Percentiles rank a stretch among this genome's conserved stretches.
These are phyloP conservation scores for Patella pellucida DNA, from an alignment of 2,888 invertebrate species.

Conservation along the genomic window DNA sequence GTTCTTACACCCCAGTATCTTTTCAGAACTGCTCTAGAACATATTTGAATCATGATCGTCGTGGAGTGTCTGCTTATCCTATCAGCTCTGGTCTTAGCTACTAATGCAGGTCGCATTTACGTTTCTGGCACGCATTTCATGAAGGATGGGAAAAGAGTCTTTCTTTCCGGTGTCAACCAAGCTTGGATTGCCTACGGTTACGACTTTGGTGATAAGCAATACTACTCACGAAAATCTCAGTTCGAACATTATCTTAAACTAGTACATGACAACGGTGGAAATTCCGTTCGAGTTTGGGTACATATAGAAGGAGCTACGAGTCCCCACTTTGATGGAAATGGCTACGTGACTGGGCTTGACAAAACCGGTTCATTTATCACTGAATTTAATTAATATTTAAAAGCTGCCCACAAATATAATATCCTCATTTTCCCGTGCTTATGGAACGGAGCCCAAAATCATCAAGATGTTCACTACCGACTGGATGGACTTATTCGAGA, in stretches of 20 bases:
- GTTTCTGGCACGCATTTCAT: slow-evolving; percentile 23
- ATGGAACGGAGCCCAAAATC: slow-evolving; percentile 43
- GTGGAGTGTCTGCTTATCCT: too few species aligned
- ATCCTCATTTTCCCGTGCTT: slow-evolving; percentile 42
- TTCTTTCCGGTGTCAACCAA: slow-evolving; percentile 42
- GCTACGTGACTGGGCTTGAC: slow-evolving; percentile 46
- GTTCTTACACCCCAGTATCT: too few species aligned
- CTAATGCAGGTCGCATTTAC: slow-evolving; percentile 6
- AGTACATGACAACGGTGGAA: slow-evolving; percentile 35
- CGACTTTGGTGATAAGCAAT: slow-evolving; percentile 42
- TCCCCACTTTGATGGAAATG: slow-evolving; percentile 49
- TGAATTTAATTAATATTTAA: slow-evolving; percentile 41
- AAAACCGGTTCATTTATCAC: slow-evolving; percentile 33
- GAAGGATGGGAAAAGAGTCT: slow-evolving; percentile 29
- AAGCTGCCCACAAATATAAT: slow-evolving; percentile 38
- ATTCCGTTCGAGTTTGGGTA: slow-evolving; percentile 50
- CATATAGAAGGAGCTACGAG: slow-evolving; percentile 54
- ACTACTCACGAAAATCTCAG: slow-evolving; percentile 22
- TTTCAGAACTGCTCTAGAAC: too few species aligned
- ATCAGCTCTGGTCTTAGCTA: too few species aligned
- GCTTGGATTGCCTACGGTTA: slow-evolving; percentile 43
- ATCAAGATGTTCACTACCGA: slow-evolving; percentile 11
- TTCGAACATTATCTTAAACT: slow-evolving; percentile 29
- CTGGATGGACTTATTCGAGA: slow-evolving; percentile 42
- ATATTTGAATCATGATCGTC: too few species aligned